phyloP scores from a whole-genome alignment of 2,888 invertebrate species.

The Sarcophaga caerulescens region DNA sequence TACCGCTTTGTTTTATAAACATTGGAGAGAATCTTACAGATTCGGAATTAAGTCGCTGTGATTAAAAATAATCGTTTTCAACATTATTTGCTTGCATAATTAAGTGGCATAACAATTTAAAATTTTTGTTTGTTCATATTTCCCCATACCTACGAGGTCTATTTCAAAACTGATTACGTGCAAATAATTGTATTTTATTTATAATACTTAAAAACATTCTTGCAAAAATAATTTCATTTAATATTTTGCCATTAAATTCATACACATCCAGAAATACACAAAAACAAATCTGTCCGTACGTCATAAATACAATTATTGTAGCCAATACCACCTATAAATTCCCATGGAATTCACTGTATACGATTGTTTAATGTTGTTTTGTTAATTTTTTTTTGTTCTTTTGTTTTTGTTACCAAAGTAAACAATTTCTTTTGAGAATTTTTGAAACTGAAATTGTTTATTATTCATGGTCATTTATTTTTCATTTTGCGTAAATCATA shows the following conservation, averaged over 20 bases:
- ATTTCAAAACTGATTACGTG: neutral
- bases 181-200: conserved; percentile 8
- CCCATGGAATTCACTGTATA: conserved; percentile 6
- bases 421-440: conserved; percentile 12
- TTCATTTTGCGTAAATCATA: conserved; percentile 21
- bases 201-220: neutral
- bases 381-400: neutral
- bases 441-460: conserved; percentile 28
- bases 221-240: conserved; percentile 1
- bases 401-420: neutral
- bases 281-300: neutral
- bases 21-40: too few species aligned
- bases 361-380: conserved; percentile 10
- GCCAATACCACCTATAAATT: neutral
- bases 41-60: too few species aligned
- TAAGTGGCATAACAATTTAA: too few species aligned
- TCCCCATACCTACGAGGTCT: neutral
- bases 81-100: too few species aligned
- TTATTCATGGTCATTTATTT: conserved; percentile 31
- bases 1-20: too few species aligned
- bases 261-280: neutral
- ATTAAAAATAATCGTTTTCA: too few species aligned
- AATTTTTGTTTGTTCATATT: too few species aligned
- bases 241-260: conserved; percentile 18
- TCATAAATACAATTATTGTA: neutral